These are phyloP conservation scores for Pheosia gnoma DNA, from an alignment of 2,888 invertebrate genomes.

Conservation along the genomic window DNA sequence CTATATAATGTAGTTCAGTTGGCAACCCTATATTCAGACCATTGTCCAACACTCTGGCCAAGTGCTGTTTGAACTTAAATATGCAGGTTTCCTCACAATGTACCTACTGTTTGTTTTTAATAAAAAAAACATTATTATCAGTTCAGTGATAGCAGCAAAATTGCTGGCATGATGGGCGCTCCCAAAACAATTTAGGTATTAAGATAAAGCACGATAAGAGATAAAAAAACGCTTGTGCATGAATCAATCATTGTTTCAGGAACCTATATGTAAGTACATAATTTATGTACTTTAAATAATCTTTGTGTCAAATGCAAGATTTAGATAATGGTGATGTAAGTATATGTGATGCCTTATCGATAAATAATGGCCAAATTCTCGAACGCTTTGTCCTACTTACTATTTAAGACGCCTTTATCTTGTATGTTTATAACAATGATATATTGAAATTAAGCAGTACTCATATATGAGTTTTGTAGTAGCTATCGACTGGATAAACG, in stretches of 20 bases:
- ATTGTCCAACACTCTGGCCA: too few relatives aligned
- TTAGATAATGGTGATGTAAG: neutral
- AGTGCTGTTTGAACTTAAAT: too few relatives aligned
- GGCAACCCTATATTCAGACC: too few relatives aligned
- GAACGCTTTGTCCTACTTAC: neutral
- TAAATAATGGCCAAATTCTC: neutral
- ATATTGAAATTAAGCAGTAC: too few relatives aligned
- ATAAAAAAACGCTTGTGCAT: constrained; percentile 13
- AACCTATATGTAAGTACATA: neutral
- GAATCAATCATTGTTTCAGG: constrained; percentile 18
- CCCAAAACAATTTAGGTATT: constrained; percentile 7
- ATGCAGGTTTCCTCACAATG: too few relatives aligned
- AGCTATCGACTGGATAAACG: too few relatives aligned
- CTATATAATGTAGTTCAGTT: too few relatives aligned
- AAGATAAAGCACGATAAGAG: constrained; percentile 18
- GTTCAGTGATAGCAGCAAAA: neutral
- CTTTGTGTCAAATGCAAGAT: neutral
- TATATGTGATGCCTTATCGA: neutral
- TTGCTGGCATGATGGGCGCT: constrained; percentile 2
- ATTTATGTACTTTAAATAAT: neutral
- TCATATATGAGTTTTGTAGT: too few relatives aligned
- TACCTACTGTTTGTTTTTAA: neutral
- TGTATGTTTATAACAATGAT: too few relatives aligned
- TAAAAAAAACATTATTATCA: neutral
- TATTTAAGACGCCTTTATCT: too few relatives aligned